Evolutionary conservation across 2,113 vertebrate genomes (phyloP).

Genomic region (Gracilinanus agilis): DNA sequence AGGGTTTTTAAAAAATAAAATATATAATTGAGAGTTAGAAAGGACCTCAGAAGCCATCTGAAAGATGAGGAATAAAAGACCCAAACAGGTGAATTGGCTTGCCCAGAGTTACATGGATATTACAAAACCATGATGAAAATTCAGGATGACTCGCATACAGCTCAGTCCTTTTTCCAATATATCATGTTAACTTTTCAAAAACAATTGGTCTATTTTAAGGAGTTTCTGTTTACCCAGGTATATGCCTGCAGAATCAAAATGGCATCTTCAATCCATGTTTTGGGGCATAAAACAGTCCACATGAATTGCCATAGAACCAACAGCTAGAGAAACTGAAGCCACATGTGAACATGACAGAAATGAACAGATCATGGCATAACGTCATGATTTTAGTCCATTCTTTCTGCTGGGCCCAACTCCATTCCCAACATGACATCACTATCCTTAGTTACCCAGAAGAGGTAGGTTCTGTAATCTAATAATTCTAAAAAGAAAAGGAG

Average conservation of each 20-base stretch:
- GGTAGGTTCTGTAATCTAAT: background rate
- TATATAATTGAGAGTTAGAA: background rate
- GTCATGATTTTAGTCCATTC: background rate
- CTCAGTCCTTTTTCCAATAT: background rate
- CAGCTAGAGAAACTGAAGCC: background rate
- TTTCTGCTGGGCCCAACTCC: background rate
- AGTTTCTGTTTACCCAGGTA: background rate
- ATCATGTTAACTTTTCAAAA: background rate
- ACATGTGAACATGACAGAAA: background rate
- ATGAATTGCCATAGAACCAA: background rate
- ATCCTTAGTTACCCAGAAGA: background rate
- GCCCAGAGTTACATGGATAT: background rate
- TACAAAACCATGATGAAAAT: background rate
- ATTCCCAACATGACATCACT: background rate
- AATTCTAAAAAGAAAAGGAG: background rate
- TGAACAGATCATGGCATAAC: background rate
- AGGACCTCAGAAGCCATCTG: background rate
- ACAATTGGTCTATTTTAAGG: background rate
- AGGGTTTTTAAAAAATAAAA: background rate
- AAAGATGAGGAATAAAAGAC: background rate
- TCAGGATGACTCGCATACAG: background rate
- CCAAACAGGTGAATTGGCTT: background rate
- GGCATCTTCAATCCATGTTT: background rate
- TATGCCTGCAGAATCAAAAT: background rate
- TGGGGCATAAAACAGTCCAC: background rate